A percentile compares a stretch with the other conserved stretches of the same genome.
phyloP scores from a whole-genome alignment of 64 coral and sea anemone genomes.

The Stichodactyla helianthus region DNA sequence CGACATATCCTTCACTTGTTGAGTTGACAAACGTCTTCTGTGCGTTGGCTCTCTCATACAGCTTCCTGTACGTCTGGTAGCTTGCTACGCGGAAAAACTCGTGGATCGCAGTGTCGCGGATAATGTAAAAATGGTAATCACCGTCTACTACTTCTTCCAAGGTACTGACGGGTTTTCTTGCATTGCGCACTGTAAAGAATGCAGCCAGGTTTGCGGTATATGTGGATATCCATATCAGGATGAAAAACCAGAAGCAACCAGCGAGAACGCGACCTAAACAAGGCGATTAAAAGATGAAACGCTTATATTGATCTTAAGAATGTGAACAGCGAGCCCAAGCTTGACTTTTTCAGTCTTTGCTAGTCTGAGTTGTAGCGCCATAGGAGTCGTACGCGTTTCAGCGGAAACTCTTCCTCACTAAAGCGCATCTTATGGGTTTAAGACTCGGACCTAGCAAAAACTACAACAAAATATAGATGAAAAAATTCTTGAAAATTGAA shows the following conservation, averaged over 20 bases:
- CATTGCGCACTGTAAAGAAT: constrained; percentile 68
- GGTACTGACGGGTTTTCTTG: constrained; percentile 48
- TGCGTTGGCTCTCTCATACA: constrained; percentile 57
- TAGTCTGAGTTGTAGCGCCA: no score
- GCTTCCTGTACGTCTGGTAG: constrained; percentile 60
- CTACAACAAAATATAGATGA: no score
- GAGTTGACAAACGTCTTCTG: constrained; percentile 59
- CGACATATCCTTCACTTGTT: constrained; percentile 46
- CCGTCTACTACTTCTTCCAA: constrained; percentile 72
- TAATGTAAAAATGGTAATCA: constrained; percentile 55
- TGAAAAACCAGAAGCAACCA: constrained; percentile 80
- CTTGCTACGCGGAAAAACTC: constrained; percentile 55
- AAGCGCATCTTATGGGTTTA: no score
- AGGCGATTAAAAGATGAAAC: not conserved
- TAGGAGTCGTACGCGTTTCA: no score
- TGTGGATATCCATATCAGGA: constrained; percentile 83
- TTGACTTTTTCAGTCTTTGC: no score
- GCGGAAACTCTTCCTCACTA: no score
- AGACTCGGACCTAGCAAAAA: no score
- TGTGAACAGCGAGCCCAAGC: no score
- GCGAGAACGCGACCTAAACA: constrained; percentile 62
- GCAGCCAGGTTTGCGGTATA: constrained; percentile 80
- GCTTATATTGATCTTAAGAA: no score
- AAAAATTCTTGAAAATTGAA: no score
- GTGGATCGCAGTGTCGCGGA: constrained; percentile 58